These are phyloP conservation scores for Petrocephalus zakoni DNA, from an alignment of 2,113 vertebrate species.

Conservation along the genomic window DNA sequence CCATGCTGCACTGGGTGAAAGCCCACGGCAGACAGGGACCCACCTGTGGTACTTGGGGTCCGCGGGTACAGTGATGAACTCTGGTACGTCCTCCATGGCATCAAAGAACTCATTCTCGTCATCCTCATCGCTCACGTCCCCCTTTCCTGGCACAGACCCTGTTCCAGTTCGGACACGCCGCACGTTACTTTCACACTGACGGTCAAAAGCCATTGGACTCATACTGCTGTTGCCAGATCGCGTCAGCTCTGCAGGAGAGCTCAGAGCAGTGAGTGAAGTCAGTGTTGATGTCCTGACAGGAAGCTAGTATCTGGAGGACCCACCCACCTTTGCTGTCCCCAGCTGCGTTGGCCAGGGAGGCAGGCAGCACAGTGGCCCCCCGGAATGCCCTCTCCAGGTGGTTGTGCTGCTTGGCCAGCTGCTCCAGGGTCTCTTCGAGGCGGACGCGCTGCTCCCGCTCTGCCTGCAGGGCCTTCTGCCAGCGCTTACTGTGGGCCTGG, in stretches of 20 bases:
- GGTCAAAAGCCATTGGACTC: background rate
- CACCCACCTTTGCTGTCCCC: conserved; percentile 69
- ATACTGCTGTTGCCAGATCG: background rate
- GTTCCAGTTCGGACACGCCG: background rate
- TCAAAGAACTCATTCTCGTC: conserved; percentile 96
- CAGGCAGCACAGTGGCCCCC: conserved; percentile 76
- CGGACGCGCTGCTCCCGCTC: conserved; percentile 88
- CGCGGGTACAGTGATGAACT: conserved; percentile 82
- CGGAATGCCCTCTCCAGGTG: conserved; percentile 91
- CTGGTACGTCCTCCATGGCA: conserved; percentile 73
- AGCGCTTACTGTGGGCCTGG: conserved; percentile 86
- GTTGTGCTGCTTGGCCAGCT: conserved; percentile 95
- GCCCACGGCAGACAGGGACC: conserved; percentile 30
- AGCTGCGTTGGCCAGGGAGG: conserved; percentile 51
- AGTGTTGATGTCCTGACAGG: background rate
- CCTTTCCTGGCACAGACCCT: conserved; percentile 71
- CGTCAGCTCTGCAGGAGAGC: background rate
- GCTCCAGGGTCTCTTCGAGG: conserved; percentile 89
- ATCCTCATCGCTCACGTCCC: conserved; percentile 87
- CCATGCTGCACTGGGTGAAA: background rate
- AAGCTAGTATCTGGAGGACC: background rate
- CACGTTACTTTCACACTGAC: background rate
- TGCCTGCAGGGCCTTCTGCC: conserved; percentile 89
- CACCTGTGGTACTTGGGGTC: conserved; percentile 86
- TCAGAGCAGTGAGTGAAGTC: background rate